Evolutionary conservation across 2,113 vertebrate genomes (phyloP).

Genomic region (Meleagris gallopavo): DNA sequence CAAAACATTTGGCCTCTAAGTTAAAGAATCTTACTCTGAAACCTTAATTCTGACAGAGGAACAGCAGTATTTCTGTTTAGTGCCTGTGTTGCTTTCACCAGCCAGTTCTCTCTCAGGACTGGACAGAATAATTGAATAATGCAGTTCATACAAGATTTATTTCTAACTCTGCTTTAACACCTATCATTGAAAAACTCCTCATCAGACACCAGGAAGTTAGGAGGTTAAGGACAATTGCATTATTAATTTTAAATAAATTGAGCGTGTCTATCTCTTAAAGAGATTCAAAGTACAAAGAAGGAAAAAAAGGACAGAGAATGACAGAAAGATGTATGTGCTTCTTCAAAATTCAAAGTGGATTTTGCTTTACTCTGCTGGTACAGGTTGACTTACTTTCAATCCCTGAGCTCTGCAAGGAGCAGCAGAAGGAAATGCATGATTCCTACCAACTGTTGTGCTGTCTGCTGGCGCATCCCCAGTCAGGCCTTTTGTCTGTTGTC

Average conservation of each 20-base stretch:
- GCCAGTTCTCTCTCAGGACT: neutral
- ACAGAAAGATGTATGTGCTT: neutral
- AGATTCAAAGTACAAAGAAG: neutral
- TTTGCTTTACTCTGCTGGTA: neutral
- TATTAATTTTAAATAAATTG: slow-evolving; percentile 51
- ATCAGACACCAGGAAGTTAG: slow-evolving; percentile 10
- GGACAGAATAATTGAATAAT: neutral
- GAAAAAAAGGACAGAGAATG: neutral
- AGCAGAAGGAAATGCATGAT: neutral
- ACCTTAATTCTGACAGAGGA: neutral
- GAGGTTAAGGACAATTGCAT: slow-evolving; percentile 39
- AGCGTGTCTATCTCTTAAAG: slow-evolving; percentile 11
- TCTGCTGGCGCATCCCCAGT: rapidly evolving
- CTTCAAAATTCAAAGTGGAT: neutral
- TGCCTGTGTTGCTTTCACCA: neutral
- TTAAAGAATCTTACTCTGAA: neutral
- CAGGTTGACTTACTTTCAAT: neutral
- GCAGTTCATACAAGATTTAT: slow-evolving; percentile 48
- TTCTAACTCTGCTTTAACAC: slow-evolving; percentile 44
- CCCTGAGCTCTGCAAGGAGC: neutral
- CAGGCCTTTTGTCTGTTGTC: neutral
- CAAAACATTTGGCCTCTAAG: neutral
- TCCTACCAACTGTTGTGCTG: neutral
- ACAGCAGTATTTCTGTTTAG: neutral
- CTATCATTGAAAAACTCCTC: slow-evolving; percentile 31